These are phyloP conservation scores for Halcyon smyrnensis DNA, from an alignment of 2,797 vertebrate genomes.

Conservation along the genomic window DNA sequence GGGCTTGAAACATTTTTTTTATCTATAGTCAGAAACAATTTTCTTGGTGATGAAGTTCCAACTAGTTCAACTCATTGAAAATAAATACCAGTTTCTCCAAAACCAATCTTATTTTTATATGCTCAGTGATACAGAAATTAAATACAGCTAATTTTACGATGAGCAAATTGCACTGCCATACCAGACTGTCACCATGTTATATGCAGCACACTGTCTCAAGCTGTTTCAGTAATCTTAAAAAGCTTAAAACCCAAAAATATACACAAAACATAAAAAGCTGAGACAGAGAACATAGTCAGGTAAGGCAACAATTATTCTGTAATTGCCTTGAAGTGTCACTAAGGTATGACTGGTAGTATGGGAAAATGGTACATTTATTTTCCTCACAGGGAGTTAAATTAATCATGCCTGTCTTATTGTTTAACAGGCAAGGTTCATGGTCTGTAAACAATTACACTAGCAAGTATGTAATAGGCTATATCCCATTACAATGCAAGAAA, in stretches of 20 bases:
- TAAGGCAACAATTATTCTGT: background rate
- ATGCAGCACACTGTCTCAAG: background rate
- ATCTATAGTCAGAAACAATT: background rate
- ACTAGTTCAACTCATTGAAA: background rate
- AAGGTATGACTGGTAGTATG: background rate
- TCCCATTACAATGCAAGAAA: background rate
- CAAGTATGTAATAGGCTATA: background rate
- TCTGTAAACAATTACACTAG: constrained; percentile 40
- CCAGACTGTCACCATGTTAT: background rate
- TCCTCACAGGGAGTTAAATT: constrained; percentile 42
- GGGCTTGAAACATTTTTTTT: background rate
- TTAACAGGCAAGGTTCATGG: background rate
- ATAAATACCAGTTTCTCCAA: background rate
- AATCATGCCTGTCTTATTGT: background rate
- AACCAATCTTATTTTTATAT: background rate
- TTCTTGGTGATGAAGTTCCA: background rate
- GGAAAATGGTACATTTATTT: background rate
- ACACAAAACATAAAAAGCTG: background rate
- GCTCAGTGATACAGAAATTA: background rate
- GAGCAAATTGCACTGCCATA: background rate
- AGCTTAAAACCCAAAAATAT: background rate
- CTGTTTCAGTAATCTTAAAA: background rate
- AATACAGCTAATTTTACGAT: background rate
- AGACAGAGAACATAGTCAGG: background rate
- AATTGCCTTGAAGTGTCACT: background rate